Evolutionary conservation across 2,888 invertebrate species (phyloP), one percentile per base, ranked within the genome.

Genomic region (Nomada flava): DNA sequence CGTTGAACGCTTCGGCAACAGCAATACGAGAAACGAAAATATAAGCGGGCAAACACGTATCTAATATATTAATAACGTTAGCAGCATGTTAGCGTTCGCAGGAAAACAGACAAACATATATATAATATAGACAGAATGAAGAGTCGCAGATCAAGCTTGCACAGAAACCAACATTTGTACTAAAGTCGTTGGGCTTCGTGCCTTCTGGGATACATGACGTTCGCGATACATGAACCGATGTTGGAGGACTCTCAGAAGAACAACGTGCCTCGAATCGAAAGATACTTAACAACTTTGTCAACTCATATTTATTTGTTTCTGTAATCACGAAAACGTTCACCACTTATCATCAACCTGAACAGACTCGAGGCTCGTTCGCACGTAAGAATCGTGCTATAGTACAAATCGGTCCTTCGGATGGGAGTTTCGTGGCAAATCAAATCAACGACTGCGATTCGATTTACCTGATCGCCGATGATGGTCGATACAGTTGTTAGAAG

Each of bases 21-120:
- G 53, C 63, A 73, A 76, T 84, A 63, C n/a, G 50, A 63, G 69
- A 83, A 79, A 76, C 36, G 4, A 77, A 83, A 78, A 53, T 63
- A 59, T 26, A 89, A 89, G 85, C 89, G 76, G 64, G 71, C 75
- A 88, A 73, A 82, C 81, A 65, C 55, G 62, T 62, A 65, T 65
- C 65, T 80, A 62, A 62, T 60, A 23, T 75, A 79, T 47, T 74
- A 80, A 73, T 82, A 87, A 80, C 75, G 85, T 87, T 89, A 90
- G 90, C 89, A 90, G 91, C 89, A 88, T 90, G 86, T 91, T 87
- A 89, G 90, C 92, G 87, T 90, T 87, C 91, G 89, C 87, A 90
- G 86, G 87, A 88, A 63, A 87, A 89, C 85, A 91, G 86, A 90
- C 87, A 88, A 84, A 91, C 88, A 89, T 82, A 91, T 89, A 47